Evolutionary conservation across 2,797 vertebrate genomes (phyloP), one percentile per base, ranked within the genome.

Genomic region (Gymnoscopelus microlampas): DNA sequence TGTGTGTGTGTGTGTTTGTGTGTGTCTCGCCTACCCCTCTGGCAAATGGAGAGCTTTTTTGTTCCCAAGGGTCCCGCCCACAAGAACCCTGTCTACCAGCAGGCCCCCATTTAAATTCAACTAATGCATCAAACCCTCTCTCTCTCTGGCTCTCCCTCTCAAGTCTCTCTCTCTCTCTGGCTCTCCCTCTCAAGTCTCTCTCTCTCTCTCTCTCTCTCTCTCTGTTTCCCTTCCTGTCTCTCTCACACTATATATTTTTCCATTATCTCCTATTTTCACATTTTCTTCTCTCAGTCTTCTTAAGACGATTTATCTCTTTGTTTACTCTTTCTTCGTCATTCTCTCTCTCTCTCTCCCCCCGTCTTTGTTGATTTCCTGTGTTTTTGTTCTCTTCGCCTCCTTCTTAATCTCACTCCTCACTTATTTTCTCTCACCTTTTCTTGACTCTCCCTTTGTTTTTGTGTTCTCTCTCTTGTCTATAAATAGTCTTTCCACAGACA

Each of bases 91-190:
- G 58, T 76, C 62, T 2, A 3, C 53, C 47, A 71, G 53, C 70
- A 70, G 66, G 54, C 66, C 63, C 56, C 50, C 47, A 82, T 77
- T 56, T 79, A 66, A 79, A 85, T 87, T 83, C 66, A 80, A 55
- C 75, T 73, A 59, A 74, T 66, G 35, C 23, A 57, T 47, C 44
- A 47, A 76, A 48, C 12, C 24, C 50, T 35, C 26, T 15, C n/a
- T 61, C 57, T 9, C 29, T 39, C 15, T 50, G 11, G 73, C 9
- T 23, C 44, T 47, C 35, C 54, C 54, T 65, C 7, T 63, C 47
- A n/a, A n/a, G n/a, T 69, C 3, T 59, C 4, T 59, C 29, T 58
- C 5, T 56, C 32, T 23, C 32, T 24, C 54, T 53, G n/a, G n/a
- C 9, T 55, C 26, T 5, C n/a, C n/a, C n/a, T n/a, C n/a, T n/a